Base-by-base conservation (phyloP, 2,113 vertebrate species). In the Psephotus haematonotus region DNA sequence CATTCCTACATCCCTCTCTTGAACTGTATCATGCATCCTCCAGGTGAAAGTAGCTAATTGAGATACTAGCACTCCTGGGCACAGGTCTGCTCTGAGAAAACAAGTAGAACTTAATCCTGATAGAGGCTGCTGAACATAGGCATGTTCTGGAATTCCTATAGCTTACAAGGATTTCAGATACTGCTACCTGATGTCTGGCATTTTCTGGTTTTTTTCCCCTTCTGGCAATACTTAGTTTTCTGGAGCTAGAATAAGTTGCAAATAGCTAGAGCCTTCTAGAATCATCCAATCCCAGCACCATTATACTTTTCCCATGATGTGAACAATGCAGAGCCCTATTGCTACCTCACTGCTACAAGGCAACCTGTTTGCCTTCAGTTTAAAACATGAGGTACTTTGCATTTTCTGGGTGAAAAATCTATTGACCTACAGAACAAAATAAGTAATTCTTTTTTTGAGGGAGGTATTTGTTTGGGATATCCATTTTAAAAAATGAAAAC, bases 171-270 rank as follows among this genome's bases (percentile, higher is more conserved):
- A 22, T 64, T 90, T 76, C 57, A 90, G 62, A 33, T 68, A 35
- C 17, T 50, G 17, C 35, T 85, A 12, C 39, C 35, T 12, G 0
- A 1, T 50, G 25, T 33, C 19, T 92, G 52, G 35, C 0, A 0
- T 39, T 72, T 53, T 13, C 49, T 13, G 18, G 4, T 77, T 90
- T 63, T 63, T 90, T 59, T 63, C 29, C 13, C 20, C 18, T 79
- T 67, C 50, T 71, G 31, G 50, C n/a, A 90, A 23, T 76, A 17
- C 11, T 63, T 82, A n/a, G 4, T 55, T 67, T 92, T 68, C 41
- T 74, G 57, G 37, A 75, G 31, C n/a, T 88, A 57, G 29, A 75
- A 86, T 46, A 24, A 92, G 37, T 24, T 87, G 24, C 37, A 71
- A 52, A 52, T 25, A 71, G 18, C 37, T 33, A 62, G 52, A 90